Conservation (phyloP, 2,888 invertebrate species). For the Lampropteryx suffumata region DNA sequence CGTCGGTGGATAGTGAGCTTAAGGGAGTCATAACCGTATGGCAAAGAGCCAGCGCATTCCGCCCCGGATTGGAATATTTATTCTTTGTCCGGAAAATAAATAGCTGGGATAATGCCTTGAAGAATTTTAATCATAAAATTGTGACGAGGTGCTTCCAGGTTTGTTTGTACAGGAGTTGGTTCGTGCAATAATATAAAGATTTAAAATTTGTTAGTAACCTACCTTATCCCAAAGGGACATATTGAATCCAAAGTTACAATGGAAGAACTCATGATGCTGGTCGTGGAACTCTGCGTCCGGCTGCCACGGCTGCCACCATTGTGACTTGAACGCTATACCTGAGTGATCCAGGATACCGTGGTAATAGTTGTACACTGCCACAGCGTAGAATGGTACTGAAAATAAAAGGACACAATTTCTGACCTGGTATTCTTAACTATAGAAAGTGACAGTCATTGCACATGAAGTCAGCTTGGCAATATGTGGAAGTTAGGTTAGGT, state of each 20-base stretch:
- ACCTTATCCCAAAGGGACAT: slow-evolving; percentile 87
- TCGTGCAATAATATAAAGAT: neutral
- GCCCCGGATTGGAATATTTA: slow-evolving; percentile 30
- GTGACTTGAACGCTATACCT: slow-evolving; percentile 87
- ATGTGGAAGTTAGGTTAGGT: no score
- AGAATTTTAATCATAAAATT: slow-evolving; percentile 28
- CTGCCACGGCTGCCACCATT: slow-evolving; percentile 91
- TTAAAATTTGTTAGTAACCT: no score
- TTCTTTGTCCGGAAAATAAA: slow-evolving; percentile 30
- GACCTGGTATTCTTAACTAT: no score
- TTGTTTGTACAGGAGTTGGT: neutral
- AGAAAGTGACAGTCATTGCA: no score
- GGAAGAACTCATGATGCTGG: slow-evolving; percentile 90
- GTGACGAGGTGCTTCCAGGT: slow-evolving; percentile 8
- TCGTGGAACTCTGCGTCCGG: slow-evolving; percentile 89
- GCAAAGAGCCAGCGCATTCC: slow-evolving; percentile 25
- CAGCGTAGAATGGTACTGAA: slow-evolving; percentile 64
- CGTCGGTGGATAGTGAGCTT: neutral
- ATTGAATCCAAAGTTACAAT: slow-evolving; percentile 90
- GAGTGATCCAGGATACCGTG: slow-evolving; percentile 90
- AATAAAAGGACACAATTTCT: slow-evolving; percentile 9
- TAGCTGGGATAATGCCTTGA: slow-evolving; percentile 27
- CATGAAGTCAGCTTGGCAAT: no score
- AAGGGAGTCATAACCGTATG: slow-evolving; percentile 22
- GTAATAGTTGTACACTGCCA: slow-evolving; percentile 82